A percentile compares a stretch with the other conserved stretches of the same genome.
phyloP scores from a whole-genome alignment of 2,113 vertebrate species.

The Brevimyrus niger region DNA sequence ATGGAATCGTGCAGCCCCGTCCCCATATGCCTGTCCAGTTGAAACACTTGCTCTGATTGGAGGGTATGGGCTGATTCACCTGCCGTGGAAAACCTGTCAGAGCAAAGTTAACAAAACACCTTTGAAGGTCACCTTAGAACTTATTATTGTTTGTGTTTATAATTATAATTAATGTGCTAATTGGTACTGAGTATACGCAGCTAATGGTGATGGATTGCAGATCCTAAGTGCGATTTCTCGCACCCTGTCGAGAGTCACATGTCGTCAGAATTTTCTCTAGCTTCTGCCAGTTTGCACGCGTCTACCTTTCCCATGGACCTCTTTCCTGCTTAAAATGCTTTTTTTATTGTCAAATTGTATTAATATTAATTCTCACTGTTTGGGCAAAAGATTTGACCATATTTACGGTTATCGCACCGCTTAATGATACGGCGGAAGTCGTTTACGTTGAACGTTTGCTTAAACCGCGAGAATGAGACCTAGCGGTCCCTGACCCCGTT shows the following conservation, averaged over 20 bases:
- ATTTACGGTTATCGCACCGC: neutral
- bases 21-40: neutral
- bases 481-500: neutral
- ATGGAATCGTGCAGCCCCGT: slow-evolving; percentile 31
- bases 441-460: neutral
- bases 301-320: neutral
- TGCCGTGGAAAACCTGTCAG: neutral
- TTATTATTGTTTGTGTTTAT: neutral
- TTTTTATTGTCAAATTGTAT: neutral
- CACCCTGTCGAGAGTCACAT: neutral
- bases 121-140: neutral
- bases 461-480: neutral
- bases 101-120: neutral
- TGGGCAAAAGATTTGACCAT: neutral
- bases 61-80: neutral
- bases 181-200: neutral
- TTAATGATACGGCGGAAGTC: neutral
- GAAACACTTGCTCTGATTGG: neutral
- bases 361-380: neutral
- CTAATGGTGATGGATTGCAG: neutral
- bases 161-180: neutral
- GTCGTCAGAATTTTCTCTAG: neutral
- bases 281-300: neutral
- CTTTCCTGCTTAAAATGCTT: neutral
- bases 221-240: neutral